Evolutionary conservation across 2,113 vertebrate genomes (phyloP).

Genomic region (Lepisosteus oculatus): DNA sequence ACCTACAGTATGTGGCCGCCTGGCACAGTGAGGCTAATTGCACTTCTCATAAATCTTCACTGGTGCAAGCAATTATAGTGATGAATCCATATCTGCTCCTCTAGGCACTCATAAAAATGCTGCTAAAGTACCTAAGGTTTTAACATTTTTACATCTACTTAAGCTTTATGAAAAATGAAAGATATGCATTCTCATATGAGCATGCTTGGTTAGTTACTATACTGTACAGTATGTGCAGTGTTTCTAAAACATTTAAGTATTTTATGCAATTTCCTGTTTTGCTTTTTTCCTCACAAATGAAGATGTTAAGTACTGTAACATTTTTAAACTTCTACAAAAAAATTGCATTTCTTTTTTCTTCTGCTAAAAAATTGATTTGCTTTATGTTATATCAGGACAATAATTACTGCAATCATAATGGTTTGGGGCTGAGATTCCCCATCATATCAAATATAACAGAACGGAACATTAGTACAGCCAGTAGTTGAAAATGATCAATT

Average conservation of each 20-base stretch:
- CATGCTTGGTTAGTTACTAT: slow-evolving; percentile 45
- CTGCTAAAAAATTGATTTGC: too few species aligned
- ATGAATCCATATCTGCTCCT: slow-evolving; percentile 31
- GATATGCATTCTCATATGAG: slow-evolving; percentile 40
- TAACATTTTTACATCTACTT: slow-evolving; percentile 45
- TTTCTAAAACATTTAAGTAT: slow-evolving; percentile 17
- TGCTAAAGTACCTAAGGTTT: slow-evolving; percentile 34
- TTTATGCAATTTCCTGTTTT: slow-evolving; percentile 32
- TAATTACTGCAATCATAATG: slow-evolving; percentile 29
- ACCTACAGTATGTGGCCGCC: too few species aligned
- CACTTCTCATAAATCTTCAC: slow-evolving; percentile 48
- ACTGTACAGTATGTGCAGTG: slow-evolving; percentile 41
- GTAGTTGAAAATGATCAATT: slow-evolving; percentile 52
- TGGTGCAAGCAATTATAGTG: slow-evolving; percentile 49
- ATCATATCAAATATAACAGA: slow-evolving; percentile 54
- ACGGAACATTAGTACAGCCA: slow-evolving; percentile 36
- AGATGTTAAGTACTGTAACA: too few species aligned
- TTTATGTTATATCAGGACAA: background rate
- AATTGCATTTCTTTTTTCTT: too few species aligned
- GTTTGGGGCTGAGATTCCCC: slow-evolving; percentile 38
- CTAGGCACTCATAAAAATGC: slow-evolving; percentile 37
- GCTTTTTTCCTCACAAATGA: slow-evolving; percentile 13
- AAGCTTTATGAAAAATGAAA: slow-evolving; percentile 39
- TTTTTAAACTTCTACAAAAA: too few species aligned
- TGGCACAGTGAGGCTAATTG: slow-evolving; percentile 38